Percentiles rank a stretch among this genome's conserved stretches.
These are phyloP conservation scores for Leptopilina myrica DNA, from an alignment of 2,888 invertebrate genomes.

Conservation along the genomic window DNA sequence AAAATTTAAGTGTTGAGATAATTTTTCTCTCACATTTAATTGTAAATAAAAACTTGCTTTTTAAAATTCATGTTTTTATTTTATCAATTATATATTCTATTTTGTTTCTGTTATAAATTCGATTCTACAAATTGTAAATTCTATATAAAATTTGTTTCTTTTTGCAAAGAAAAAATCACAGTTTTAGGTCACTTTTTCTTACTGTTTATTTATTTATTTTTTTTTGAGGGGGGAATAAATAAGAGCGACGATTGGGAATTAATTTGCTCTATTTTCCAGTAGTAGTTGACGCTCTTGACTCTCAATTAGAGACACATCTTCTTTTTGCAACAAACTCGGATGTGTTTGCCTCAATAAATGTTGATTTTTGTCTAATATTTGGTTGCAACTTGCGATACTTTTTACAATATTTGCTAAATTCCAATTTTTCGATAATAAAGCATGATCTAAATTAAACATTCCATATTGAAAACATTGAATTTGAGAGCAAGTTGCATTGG, in stretches of 20 bases:
- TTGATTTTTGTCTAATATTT: conserved; percentile 78
- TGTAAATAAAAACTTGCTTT: conserved; percentile 37
- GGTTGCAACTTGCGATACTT: conserved; percentile 81
- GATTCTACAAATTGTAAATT: background rate
- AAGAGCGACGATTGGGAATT: no score
- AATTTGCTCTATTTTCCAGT: background rate
- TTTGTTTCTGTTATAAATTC: background rate
- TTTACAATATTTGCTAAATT: conserved; percentile 82
- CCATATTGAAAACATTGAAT: conserved; percentile 91
- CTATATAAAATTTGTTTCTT: background rate
- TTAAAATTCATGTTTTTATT: conserved; percentile 21
- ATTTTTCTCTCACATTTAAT: conserved; percentile 23
- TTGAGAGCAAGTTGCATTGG: conserved; percentile 87
- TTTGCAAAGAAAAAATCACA: background rate
- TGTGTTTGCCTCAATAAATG: conserved; percentile 74
- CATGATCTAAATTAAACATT: conserved; percentile 85
- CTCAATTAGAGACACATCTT: background rate
- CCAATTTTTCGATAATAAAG: conserved; percentile 91
- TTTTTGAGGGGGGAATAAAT: no score
- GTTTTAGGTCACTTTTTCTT: background rate
- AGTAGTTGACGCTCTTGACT: background rate
- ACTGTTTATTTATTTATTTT: background rate
- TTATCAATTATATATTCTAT: background rate
- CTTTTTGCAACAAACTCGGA: conserved; percentile 55
- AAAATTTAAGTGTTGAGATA: conserved; percentile 21